Conservation (phyloP, 2,113 vertebrate genomes). For the Ariopsis seemanni region DNA sequence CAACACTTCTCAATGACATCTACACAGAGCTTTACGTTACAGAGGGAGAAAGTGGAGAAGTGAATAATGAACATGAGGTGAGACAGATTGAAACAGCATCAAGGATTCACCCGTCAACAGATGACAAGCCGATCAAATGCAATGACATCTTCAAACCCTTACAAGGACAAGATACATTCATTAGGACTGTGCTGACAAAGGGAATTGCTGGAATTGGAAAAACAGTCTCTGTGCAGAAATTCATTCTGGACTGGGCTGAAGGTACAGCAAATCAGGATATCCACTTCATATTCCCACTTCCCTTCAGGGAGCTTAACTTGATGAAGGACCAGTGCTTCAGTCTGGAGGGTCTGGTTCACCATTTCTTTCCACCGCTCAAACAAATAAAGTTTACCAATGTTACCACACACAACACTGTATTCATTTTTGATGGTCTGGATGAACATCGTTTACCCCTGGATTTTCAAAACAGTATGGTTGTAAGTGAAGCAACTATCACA, state of each 20-base stretch:
- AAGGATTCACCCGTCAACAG: background rate
- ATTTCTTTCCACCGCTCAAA: slow-evolving; percentile 29
- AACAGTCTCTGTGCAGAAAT: slow-evolving; percentile 44
- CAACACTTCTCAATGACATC: slow-evolving; percentile 30
- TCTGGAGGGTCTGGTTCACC: slow-evolving; percentile 16
- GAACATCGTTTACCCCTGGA: background rate
- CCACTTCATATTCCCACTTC: slow-evolving; percentile 38
- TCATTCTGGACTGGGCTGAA: slow-evolving; percentile 42
- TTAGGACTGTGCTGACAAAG: slow-evolving; percentile 31
- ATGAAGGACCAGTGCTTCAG: slow-evolving; percentile 10
- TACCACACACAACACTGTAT: background rate
- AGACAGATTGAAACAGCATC: slow-evolving; percentile 36
- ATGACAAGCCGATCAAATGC: slow-evolving; percentile 29
- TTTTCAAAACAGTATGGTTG: background rate
- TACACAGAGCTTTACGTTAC: slow-evolving; percentile 45
- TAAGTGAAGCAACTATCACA: background rate
- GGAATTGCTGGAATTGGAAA: slow-evolving; percentile 43
- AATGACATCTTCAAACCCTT: slow-evolving; percentile 38
- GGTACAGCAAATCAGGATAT: slow-evolving; percentile 27
- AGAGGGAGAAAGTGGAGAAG: slow-evolving; percentile 35
- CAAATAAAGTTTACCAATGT: background rate
- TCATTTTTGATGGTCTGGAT: slow-evolving; percentile 44
- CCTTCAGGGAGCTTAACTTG: slow-evolving; percentile 40
- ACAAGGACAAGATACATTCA: slow-evolving; percentile 3
- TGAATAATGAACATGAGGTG: slow-evolving; percentile 42